Base-by-base conservation (phyloP, 2,888 invertebrate genomes). In the Tetranychus piercei region DNA sequence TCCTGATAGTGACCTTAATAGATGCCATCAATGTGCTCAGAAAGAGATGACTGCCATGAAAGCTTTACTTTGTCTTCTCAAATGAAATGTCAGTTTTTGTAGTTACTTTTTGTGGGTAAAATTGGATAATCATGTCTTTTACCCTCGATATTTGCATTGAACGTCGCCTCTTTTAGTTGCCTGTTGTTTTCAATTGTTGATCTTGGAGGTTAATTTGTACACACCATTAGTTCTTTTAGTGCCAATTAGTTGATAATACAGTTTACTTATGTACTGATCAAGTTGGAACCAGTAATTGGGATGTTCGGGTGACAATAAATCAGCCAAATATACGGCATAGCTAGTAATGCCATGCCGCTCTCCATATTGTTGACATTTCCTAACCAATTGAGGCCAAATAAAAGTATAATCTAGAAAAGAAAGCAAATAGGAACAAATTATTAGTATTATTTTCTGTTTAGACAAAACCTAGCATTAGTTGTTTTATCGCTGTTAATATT, bases 331-430 rank as follows among this genome's bases (percentile, higher is more conserved):
- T 15, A 55, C 15, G 9, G 55, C 15, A 15, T 15, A 15, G 7
- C 55, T 55, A 15, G 9, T 55, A 55, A 55, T 15, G 1, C 55
- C 55, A 15, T 9, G 15, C 55, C 55, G 9, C 15, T 55, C 15
- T 15, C 55, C 55, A 55, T 15, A 55, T 55, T 55, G 55, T 55
- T 55, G 55, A 55, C 55, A 55, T 55, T 55, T 55, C 55, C 55
- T 55, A 55, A 55, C 55, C 55, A 55, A 55, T 55, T 55, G 55
- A 55, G 55, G 55, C 55, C 55, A 55, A 55, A 55, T 55, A 55
- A 55, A 55, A 55, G 55, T 55, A 55, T 15, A 55, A 55, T 55
- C 55, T 55, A 55, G 15, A 6, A 55, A 55, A 15, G 15, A 55
- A 15, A 55, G 15, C 55, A 15, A 15, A 55, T 9, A 55, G 55